phyloP scores from a whole-genome alignment of 2,888 invertebrate genomes.

The Herminia tarsipennalis region DNA sequence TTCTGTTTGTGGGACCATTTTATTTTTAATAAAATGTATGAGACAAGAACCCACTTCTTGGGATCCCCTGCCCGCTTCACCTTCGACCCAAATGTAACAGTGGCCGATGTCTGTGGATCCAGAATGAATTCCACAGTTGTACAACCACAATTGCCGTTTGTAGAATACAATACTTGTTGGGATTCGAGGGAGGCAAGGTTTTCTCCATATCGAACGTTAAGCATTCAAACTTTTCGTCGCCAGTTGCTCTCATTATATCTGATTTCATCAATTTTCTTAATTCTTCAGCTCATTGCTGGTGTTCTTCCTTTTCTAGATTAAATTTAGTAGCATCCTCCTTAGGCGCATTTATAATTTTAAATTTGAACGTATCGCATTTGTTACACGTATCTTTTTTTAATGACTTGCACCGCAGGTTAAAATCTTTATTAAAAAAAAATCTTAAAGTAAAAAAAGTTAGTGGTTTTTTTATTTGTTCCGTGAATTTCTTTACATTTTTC shows the following conservation, averaged over 20 bases:
- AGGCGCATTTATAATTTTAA: background rate
- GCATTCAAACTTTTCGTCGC: conserved; percentile 21
- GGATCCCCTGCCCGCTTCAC: conserved; percentile 23
- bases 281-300: conserved; percentile 22
- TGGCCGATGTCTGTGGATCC: conserved; percentile 16
- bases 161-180: conserved; percentile 12
- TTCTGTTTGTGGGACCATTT: background rate
- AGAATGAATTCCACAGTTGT: conserved; percentile 21
- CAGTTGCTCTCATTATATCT: conserved; percentile 18
- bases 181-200: conserved; percentile 15
- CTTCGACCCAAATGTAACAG: conserved; percentile 22
- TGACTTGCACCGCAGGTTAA: background rate
- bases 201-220: conserved; percentile 19
- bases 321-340: too few relatives aligned
- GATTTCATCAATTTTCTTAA: conserved; percentile 18
- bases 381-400: too few relatives aligned
- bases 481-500: conserved; percentile 12
- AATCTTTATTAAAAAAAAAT: conserved; percentile 12
- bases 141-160: conserved; percentile 7
- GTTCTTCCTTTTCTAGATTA: background rate
- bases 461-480: background rate
- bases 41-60: conserved; percentile 18
- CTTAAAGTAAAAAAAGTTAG: conserved; percentile 14
- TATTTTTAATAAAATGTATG: background rate
- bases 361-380: conserved; percentile 3